These are phyloP conservation scores for Phyllopteryx taeniolatus DNA, from an alignment of 2,113 vertebrate genomes.

Conservation along the genomic window DNA sequence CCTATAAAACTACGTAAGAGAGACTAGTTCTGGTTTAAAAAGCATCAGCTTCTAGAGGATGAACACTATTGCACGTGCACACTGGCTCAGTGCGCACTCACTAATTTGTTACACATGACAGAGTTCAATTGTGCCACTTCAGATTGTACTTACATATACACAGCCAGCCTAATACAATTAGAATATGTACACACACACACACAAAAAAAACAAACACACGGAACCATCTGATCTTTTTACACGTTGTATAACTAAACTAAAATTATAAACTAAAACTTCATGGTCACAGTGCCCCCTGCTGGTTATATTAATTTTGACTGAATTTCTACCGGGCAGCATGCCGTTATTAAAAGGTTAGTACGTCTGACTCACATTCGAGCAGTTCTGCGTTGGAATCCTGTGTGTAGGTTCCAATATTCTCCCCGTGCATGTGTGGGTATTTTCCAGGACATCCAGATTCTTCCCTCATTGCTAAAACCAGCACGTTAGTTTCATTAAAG, in stretches of 20 bases:
- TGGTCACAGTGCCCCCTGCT: slow-evolving; percentile 59
- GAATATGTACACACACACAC: neutral
- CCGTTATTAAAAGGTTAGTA: too few relatives aligned
- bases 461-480: too few relatives aligned
- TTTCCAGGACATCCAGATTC: neutral
- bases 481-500: too few relatives aligned
- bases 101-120: slow-evolving; percentile 10
- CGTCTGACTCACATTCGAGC: too few relatives aligned
- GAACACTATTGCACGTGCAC: slow-evolving; percentile 25
- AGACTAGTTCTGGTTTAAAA: slow-evolving; percentile 40
- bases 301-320: slow-evolving; percentile 19
- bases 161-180: neutral
- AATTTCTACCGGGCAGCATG: neutral
- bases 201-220: neutral
- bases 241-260: neutral
- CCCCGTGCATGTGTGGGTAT: neutral
- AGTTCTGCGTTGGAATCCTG: neutral
- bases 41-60: slow-evolving; percentile 32
- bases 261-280: neutral
- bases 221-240: neutral
- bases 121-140: neutral
- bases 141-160: neutral
- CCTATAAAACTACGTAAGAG: slow-evolving; percentile 45
- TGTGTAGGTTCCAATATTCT: neutral
- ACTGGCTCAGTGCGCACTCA: neutral